Conservation (phyloP, 2,797 vertebrate species). For the Spheniscus humboldti region DNA sequence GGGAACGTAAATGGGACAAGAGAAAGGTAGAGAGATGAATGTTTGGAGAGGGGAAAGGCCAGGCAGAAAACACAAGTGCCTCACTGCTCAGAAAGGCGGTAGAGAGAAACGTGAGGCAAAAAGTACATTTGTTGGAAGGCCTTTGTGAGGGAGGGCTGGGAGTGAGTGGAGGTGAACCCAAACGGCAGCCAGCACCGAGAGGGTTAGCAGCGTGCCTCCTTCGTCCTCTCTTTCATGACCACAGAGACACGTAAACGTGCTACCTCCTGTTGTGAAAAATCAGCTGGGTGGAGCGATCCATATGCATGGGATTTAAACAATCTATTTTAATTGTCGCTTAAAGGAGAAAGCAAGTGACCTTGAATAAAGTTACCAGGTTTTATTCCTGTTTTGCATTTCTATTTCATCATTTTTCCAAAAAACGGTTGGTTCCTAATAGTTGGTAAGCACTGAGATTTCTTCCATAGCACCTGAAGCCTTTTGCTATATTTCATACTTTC, state of each 20-base stretch:
- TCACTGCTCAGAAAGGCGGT: background rate
- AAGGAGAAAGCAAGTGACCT: background rate
- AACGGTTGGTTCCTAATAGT: background rate
- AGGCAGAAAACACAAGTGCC: background rate
- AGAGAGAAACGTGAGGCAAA: background rate
- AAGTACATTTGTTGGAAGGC: background rate
- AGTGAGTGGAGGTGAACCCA: fast-evolving
- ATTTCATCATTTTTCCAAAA: background rate
- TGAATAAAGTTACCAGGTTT: background rate
- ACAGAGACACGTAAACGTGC: fast-evolving
- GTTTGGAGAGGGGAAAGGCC: background rate
- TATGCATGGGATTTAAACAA: background rate
- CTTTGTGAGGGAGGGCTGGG: background rate
- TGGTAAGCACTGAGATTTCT: background rate
- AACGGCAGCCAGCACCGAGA: background rate
- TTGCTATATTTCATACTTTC: background rate
- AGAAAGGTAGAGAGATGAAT: background rate
- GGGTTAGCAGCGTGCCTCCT: background rate
- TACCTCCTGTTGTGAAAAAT: background rate
- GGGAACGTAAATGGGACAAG: background rate
- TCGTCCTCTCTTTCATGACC: background rate
- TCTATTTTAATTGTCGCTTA: background rate
- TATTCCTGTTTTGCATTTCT: background rate
- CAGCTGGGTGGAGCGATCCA: background rate
- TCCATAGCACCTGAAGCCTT: background rate